Conservation (phyloP, 92 coral and sea anemone genomes). For the Porites divaricata region DNA sequence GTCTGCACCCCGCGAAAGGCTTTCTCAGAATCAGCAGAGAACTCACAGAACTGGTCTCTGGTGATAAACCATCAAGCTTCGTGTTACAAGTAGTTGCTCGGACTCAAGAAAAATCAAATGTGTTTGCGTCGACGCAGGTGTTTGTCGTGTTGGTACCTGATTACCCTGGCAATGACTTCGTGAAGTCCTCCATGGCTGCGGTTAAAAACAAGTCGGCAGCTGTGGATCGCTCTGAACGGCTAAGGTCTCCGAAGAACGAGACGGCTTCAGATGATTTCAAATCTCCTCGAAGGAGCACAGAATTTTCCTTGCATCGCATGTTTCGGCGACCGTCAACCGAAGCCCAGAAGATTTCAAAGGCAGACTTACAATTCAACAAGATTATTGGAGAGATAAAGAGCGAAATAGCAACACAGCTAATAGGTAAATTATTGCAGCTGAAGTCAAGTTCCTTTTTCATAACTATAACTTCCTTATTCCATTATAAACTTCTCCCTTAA, state of each 20-base stretch:
- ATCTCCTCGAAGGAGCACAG: slow-evolving; percentile 48
- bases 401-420: slow-evolving; percentile 65
- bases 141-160: slow-evolving; percentile 88
- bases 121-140: slow-evolving; percentile 64
- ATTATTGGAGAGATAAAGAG: slow-evolving; percentile 80
- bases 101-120: slow-evolving; percentile 49
- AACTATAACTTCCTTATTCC: no score
- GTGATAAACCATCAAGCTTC: slow-evolving; percentile 39
- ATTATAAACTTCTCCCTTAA: no score
- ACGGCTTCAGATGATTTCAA: not conserved
- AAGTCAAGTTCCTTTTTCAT: no score
- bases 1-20: slow-evolving; percentile 43
- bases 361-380: slow-evolving; percentile 82
- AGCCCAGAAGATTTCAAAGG: slow-evolving; percentile 85
- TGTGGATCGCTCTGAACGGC: slow-evolving; percentile 32
- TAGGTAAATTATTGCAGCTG: slow-evolving; percentile 63
- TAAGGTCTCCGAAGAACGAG: slow-evolving; percentile 13
- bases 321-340: slow-evolving; percentile 88
- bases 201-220: slow-evolving; percentile 59
- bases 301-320: slow-evolving; percentile 90
- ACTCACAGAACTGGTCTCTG: slow-evolving; percentile 21
- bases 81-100: slow-evolving; percentile 53
- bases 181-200: slow-evolving; percentile 75
- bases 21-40: slow-evolving; percentile 49
- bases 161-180: slow-evolving; percentile 79